phyloP scores from a whole-genome alignment of 2,113 vertebrate species.

The Sylvietta virens region DNA sequence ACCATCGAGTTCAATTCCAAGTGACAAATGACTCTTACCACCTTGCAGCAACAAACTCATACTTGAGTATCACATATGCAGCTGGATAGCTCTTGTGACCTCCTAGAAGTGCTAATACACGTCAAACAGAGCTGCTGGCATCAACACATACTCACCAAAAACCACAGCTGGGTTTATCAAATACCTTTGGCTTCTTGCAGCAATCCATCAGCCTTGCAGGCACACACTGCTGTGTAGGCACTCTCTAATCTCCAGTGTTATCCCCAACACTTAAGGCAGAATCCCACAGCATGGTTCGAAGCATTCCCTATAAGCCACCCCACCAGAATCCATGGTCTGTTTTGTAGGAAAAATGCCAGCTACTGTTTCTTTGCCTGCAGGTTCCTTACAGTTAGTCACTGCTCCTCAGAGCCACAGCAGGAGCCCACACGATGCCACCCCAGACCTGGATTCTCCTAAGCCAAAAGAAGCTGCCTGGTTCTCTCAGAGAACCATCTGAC shows the following conservation, averaged over 20 bases:
- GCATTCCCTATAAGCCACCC: neutral
- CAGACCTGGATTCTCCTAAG: neutral
- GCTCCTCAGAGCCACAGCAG: neutral
- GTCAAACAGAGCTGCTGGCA: neutral
- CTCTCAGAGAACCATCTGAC: neutral
- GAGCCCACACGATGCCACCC: neutral
- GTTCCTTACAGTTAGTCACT: neutral
- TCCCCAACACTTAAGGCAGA: neutral
- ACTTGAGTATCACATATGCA: neutral
- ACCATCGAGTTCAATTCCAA: neutral
- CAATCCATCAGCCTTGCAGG: neutral
- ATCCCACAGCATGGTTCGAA: neutral
- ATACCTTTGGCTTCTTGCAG: neutral
- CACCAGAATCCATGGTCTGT: neutral
- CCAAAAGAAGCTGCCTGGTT: neutral
- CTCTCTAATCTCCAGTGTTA: neutral
- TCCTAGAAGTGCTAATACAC: neutral
- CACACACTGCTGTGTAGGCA: neutral
- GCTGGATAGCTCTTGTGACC: neutral
- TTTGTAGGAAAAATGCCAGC: neutral
- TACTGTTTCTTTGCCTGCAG: neutral
- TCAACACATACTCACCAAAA: neutral
- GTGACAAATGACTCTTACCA: neutral
- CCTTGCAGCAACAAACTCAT: neutral
- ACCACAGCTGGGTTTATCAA: neutral